These are phyloP conservation scores for Galaxias olidus DNA, from an alignment of 2,797 vertebrate genomes.

Conservation along the genomic window DNA sequence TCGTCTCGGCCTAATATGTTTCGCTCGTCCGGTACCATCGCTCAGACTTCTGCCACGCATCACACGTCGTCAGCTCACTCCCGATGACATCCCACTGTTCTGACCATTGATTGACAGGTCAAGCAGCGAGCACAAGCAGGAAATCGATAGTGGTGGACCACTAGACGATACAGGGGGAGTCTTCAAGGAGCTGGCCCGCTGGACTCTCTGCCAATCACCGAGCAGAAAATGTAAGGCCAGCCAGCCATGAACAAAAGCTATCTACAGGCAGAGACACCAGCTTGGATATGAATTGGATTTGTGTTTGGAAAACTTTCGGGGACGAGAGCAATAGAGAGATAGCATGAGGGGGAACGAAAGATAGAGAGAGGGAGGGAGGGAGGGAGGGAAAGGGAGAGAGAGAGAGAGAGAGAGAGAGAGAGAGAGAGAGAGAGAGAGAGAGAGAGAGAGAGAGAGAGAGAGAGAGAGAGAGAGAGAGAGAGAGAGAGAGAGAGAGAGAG, in stretches of 20 bases:
- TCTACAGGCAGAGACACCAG: constrained; percentile 79
- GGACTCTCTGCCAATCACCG: constrained; percentile 81
- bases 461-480: too few relatives aligned
- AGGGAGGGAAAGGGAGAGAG: too few relatives aligned
- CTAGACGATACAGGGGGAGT: constrained; percentile 79
- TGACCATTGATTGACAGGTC: constrained; percentile 86
- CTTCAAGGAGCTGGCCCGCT: constrained; percentile 84
- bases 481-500: too few relatives aligned
- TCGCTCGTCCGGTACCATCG: constrained; percentile 73
- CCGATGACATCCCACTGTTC: constrained; percentile 88
- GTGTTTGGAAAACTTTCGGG: constrained; percentile 69
- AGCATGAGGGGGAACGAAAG: constrained; percentile 15
- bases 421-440: constrained; percentile 8
- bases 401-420: too few relatives aligned
- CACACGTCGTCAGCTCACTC: constrained; percentile 79
- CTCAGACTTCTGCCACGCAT: constrained; percentile 74
- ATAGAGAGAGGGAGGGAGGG: too few relatives aligned
- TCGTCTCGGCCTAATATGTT: constrained; percentile 61
- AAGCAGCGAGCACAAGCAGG: constrained; percentile 83
- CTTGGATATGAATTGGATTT: constrained; percentile 80
- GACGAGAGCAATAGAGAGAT: constrained; percentile 23
- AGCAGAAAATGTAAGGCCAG: constrained; percentile 89
- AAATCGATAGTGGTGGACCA: constrained; percentile 90
- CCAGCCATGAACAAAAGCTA: constrained; percentile 86
- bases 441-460: not conserved